These are phyloP conservation scores for Craniophora ligustri DNA, from an alignment of 2,888 invertebrate genomes.

Conservation along the genomic window DNA sequence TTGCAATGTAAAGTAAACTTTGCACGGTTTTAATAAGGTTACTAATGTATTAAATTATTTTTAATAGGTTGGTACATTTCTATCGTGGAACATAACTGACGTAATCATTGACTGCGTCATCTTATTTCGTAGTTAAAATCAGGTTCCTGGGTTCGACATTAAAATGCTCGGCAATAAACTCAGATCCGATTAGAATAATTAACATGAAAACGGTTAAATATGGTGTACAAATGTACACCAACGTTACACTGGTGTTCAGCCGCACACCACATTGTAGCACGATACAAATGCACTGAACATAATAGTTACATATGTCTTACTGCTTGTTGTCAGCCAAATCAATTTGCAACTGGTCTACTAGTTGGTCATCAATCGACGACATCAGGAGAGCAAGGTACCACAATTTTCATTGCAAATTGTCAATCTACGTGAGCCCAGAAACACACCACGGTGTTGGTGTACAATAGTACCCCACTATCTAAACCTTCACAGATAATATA, in stretches of 20 bases:
- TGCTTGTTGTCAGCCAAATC: neutral
- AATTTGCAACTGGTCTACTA: neutral
- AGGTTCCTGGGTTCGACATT: neutral
- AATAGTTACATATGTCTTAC: neutral
- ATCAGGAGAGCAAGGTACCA: too few relatives aligned
- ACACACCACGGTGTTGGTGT: too few relatives aligned
- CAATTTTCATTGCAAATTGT: too few relatives aligned
- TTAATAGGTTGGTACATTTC: neutral
- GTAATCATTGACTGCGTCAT: neutral
- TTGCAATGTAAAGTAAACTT: constrained; percentile 1
- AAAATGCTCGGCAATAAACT: too few relatives aligned
- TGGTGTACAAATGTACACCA: neutral
- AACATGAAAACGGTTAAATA: too few relatives aligned
- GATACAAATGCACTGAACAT: neutral
- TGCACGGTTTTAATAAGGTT: neutral
- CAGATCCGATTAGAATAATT: too few relatives aligned
- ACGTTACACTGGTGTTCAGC: neutral
- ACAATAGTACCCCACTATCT: neutral
- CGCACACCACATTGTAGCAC: neutral
- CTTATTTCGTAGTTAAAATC: neutral
- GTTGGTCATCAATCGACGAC: too few relatives aligned
- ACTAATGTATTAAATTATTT: neutral
- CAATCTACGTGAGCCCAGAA: too few relatives aligned
- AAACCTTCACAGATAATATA: too few relatives aligned
- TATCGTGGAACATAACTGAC: neutral